phyloP scores from a whole-genome alignment of 2,113 vertebrate genomes.

The Merops nubicus region DNA sequence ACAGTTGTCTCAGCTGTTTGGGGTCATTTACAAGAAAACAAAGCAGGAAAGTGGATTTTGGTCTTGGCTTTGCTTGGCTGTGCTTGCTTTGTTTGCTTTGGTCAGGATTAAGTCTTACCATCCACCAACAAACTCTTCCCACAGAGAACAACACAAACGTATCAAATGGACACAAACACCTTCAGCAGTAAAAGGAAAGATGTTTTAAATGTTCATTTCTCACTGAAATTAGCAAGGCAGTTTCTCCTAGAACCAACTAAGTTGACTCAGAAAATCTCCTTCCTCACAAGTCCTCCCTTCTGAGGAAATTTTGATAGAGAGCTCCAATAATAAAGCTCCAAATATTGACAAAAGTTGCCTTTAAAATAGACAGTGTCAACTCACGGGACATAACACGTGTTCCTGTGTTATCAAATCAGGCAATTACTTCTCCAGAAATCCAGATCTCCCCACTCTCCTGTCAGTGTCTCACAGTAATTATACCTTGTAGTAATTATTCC shows the following conservation, averaged over 20 bases:
- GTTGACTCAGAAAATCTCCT: neutral
- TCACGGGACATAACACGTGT: accelerated
- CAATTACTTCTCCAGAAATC: neutral
- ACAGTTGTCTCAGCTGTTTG: neutral
- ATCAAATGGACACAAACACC: neutral
- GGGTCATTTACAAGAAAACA: neutral
- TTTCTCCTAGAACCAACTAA: neutral
- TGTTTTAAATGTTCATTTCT: neutral
- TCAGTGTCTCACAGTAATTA: neutral
- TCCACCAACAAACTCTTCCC: neutral
- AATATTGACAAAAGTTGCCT: neutral
- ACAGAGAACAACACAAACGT: neutral
- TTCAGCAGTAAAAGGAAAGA: neutral
- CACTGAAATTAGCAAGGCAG: neutral
- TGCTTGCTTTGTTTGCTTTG: neutral
- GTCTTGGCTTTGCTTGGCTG: no score
- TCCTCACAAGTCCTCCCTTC: neutral
- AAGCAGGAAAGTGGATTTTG: no score
- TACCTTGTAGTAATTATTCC: neutral
- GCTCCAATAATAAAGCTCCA: neutral
- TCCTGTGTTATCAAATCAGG: neutral
- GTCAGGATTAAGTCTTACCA: neutral
- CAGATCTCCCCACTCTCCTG: neutral
- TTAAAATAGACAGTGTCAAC: neutral
- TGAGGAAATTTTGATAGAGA: neutral